Evolutionary conservation across 2,797 vertebrate species (phyloP), one percentile per base, ranked within the genome.

Genomic region (Danio tinwini): DNA sequence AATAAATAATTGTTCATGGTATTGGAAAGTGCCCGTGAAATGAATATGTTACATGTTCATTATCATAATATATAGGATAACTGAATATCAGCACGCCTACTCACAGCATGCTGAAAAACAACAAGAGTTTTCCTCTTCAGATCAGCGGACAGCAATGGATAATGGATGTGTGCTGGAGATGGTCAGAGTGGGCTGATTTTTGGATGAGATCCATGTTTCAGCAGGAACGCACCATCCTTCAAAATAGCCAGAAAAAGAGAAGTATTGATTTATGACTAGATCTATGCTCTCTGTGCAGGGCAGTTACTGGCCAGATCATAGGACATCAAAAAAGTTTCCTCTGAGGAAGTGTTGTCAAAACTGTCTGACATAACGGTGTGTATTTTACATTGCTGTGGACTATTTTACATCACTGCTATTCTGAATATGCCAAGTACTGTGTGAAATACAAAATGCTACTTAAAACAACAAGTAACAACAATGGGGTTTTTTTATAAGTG

Each of bases 61-160:
- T 29, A 29, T 29, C 1, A 29, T 29, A 29, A 29, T 29, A 29
- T 29, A 1, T 29, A 29, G 3, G 29, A 29, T 1, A 29, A 29
- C 29, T 29, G 29, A 29, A 29, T 29, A 29, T 29, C 29, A 1
- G 29, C 29, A 29, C 29, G 29, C 29, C 29, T 29, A 29, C 37
- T 73, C 55, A 64, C 52, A 3, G 49, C 83, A 70, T 85, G 84
- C 76, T 68, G 29, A 78, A 88, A 29, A 89, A 88, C 67, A 84
- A 81, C 87, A 86, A 80, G 68, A 42, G 73, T 76, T 81, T 80
- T 63, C 56, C 17, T 44, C 47, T 78, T 69, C 56, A 53, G 40
- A 53, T 52, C 49, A 58, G 74, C 56, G 65, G 39, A 53, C 21
- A 7, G 29, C 12, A 50, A 42, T 40, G 19, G 58, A 79, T 72